Conservation (phyloP, 2,797 vertebrate species). For the Manis pentadactyla region DNA sequence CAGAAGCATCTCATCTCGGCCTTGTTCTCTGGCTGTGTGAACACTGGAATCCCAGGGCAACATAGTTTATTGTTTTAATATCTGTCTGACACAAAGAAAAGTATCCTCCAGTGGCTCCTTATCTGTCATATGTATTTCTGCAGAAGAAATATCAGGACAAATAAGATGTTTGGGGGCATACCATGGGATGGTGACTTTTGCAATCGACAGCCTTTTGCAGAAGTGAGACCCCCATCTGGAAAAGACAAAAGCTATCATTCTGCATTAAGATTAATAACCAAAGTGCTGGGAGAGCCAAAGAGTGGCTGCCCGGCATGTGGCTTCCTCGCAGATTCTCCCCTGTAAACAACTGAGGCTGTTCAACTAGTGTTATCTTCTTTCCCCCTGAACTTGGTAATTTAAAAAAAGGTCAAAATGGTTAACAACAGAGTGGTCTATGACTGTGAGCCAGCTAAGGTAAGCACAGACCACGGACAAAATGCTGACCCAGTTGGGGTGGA, state of each 20-base stretch:
- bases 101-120: conserved; percentile 87
- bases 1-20: conserved; percentile 86
- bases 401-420: neutral
- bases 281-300: neutral
- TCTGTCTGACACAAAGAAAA: conserved; percentile 87
- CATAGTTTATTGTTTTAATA: conserved; percentile 92
- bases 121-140: conserved; percentile 89
- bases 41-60: conserved; percentile 85
- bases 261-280: conserved; percentile 65
- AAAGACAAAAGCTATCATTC: conserved; percentile 34
- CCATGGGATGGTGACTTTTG: conserved; percentile 71
- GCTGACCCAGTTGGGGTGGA: too few species aligned
- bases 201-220: conserved; percentile 62
- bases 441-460: neutral
- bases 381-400: neutral
- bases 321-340: neutral
- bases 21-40: conserved; percentile 83
- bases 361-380: neutral
- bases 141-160: conserved; percentile 88
- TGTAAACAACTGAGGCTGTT: neutral
- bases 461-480: too few species aligned
- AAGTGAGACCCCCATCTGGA: conserved; percentile 61
- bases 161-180: conserved; percentile 85
- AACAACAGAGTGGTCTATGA: neutral
- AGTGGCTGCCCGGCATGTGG: conserved; percentile 55